These are phyloP conservation scores for Brachyopa scutellaris DNA, from an alignment of 2,888 invertebrate species.

Conservation along the genomic window DNA sequence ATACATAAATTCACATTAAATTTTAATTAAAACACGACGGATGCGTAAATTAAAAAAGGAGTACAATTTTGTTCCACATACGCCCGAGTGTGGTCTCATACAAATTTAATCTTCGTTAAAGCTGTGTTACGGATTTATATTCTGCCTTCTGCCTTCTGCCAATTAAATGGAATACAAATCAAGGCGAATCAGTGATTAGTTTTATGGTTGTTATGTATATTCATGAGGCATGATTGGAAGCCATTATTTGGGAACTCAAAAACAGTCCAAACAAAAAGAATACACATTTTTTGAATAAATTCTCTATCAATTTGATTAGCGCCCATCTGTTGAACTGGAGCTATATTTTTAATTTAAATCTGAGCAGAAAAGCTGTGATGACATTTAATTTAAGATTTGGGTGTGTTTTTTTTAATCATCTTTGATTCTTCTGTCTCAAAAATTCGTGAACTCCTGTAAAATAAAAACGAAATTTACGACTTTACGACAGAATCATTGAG, in stretches of 20 bases:
- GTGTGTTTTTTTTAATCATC: too few relatives aligned
- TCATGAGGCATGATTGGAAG: conserved; percentile 18
- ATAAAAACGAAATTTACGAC: too few relatives aligned
- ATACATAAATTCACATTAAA: background rate
- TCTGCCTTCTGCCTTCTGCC: background rate
- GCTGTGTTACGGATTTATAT: background rate
- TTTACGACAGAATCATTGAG: too few relatives aligned
- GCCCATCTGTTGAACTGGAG: background rate
- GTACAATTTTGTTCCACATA: conserved; percentile 48
- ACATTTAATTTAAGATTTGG: too few relatives aligned
- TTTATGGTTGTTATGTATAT: conserved; percentile 1
- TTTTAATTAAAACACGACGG: background rate
- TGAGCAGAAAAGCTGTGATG: too few relatives aligned
- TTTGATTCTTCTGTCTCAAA: too few relatives aligned
- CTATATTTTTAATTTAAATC: too few relatives aligned
- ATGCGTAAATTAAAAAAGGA: background rate
- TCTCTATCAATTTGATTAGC: background rate
- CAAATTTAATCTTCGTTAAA: conserved; percentile 16
- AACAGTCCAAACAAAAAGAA: background rate
- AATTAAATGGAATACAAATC: background rate
- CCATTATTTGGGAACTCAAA: conserved; percentile 1
- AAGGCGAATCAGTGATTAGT: background rate
- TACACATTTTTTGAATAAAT: background rate
- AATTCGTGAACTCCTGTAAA: too few relatives aligned
- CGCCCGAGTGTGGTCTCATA: conserved; percentile 48